Conservation (phyloP, 2,113 vertebrate species). For the Eupsittula cactorum region DNA sequence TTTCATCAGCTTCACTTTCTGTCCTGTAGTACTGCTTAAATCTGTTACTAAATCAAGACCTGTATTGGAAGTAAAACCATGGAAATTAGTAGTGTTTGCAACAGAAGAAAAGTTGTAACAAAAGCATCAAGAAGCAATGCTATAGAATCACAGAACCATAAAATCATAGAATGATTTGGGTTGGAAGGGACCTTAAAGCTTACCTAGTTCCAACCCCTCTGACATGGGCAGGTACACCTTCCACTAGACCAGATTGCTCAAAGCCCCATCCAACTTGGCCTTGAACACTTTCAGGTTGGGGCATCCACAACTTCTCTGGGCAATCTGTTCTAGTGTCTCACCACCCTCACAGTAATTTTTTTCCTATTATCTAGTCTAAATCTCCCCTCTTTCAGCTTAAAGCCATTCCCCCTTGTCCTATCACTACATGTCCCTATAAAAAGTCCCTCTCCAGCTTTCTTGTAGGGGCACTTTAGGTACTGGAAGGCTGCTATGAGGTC, state of each 20-base stretch:
- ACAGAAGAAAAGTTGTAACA: neutral
- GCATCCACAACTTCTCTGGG: neutral
- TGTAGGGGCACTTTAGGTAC: neutral
- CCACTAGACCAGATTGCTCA: neutral
- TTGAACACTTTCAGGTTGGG: neutral
- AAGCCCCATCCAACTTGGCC: neutral
- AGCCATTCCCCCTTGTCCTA: neutral
- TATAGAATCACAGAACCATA: neutral
- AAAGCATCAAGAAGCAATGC: neutral
- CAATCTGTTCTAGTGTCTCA: neutral
- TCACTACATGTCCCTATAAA: neutral
- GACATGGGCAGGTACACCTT: neutral
- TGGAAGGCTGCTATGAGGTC: neutral
- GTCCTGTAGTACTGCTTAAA: neutral
- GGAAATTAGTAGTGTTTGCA: neutral
- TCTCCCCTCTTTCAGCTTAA: neutral
- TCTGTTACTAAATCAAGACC: neutral
- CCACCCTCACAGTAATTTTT: neutral
- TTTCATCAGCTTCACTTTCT: neutral
- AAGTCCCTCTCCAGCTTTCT: neutral
- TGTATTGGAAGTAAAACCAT: neutral
- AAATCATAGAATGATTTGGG: neutral
- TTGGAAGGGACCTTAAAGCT: neutral
- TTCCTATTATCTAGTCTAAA: neutral
- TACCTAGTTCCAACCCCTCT: neutral